phyloP scores from a whole-genome alignment of 2,113 vertebrate species.

The Anas platyrhynchos region DNA sequence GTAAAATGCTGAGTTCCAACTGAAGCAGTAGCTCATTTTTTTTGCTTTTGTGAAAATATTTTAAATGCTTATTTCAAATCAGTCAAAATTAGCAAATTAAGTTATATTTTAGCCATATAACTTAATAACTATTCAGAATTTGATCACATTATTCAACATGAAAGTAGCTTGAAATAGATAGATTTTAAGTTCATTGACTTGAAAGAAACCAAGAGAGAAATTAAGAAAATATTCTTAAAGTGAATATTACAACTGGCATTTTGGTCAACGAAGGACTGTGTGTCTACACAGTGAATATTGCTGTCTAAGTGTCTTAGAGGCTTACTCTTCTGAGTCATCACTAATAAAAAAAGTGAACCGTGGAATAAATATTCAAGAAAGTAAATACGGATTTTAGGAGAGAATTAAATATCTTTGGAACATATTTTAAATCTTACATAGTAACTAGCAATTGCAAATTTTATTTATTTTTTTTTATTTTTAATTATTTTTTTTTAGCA shows the following conservation, averaged over 20 bases:
- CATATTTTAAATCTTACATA: not conserved
- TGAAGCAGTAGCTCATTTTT: not conserved
- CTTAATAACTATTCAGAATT: not conserved
- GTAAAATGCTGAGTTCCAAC: not conserved
- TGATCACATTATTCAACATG: not conserved
- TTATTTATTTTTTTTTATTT: not conserved
- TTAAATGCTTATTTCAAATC: not conserved
- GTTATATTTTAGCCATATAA: not conserved
- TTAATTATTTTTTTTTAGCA: not conserved
- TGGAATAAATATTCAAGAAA: not conserved
- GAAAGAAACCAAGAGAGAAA: not conserved
- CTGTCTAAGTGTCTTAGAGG: not conserved
- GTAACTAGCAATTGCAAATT: not conserved
- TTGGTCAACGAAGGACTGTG: not conserved
- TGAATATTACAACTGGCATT: not conserved
- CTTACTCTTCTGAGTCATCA: not conserved
- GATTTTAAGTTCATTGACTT: not conserved
- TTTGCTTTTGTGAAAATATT: not conserved
- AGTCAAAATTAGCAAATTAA: not conserved
- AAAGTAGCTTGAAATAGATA: not conserved
- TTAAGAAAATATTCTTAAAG: not conserved
- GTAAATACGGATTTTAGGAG: not conserved
- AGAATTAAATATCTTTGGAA: not conserved
- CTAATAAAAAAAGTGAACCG: not conserved
- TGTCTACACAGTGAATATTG: not conserved